A percentile compares a stretch with the other conserved stretches of the same genome.
phyloP scores from a whole-genome alignment of 2,113 vertebrate genomes.

The Marcusenius ussheri region DNA sequence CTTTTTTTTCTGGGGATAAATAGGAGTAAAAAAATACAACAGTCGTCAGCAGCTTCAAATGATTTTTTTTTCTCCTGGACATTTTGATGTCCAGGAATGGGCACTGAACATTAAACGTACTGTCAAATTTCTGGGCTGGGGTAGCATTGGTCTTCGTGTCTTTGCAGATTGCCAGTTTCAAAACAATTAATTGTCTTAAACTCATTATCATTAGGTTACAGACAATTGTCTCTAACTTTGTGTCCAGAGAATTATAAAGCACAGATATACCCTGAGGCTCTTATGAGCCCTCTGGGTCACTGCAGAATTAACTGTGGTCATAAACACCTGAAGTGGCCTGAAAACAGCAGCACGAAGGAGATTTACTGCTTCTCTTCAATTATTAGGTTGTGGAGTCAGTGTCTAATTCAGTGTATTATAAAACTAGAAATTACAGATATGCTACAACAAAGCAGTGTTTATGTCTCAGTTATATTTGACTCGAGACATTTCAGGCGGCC shows the following conservation, averaged over 20 bases:
- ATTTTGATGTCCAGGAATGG: neutral
- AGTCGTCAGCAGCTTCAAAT: neutral
- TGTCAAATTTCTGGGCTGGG: neutral
- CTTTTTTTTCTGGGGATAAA: neutral
- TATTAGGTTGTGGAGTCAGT: conserved; percentile 8
- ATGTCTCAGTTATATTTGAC: neutral
- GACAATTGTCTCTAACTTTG: conserved; percentile 10
- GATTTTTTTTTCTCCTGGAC: neutral
- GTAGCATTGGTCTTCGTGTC: neutral
- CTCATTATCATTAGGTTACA: conserved; percentile 15
- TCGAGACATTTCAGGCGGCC: neutral
- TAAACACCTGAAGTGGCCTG: conserved; percentile 3
- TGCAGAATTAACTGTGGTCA: conserved; percentile 14
- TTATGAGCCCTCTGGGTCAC: neutral
- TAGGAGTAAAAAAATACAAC: neutral
- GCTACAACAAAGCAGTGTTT: neutral
- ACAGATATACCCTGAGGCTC: neutral
- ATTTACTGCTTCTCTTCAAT: conserved; percentile 1
- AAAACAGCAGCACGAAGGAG: neutral
- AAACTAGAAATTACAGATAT: neutral
- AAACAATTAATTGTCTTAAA: conserved; percentile 12
- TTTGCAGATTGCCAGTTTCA: conserved; percentile 12
- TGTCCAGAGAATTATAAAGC: conserved; percentile 16
- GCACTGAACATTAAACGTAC: neutral
- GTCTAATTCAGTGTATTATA: neutral